Evolutionary conservation across 1,140 invertebrate species (phyloP), one percentile per base, ranked within the genome.

Genomic region (Bemisia tabaci): DNA sequence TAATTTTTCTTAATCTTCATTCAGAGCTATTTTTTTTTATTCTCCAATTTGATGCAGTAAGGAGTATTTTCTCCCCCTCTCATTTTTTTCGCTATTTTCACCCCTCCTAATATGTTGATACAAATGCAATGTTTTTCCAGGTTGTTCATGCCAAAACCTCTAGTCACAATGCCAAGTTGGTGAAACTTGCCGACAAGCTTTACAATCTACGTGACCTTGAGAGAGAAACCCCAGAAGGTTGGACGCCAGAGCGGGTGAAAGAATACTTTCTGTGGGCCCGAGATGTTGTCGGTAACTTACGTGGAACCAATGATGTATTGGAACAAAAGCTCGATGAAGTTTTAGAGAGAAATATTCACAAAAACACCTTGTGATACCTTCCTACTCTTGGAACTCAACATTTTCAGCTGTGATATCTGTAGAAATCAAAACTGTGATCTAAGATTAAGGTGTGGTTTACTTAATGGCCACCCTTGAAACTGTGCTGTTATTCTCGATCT

Each of bases 131-230:
- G 24, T 23, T 61, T 61, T 59, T 83, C 11, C 89, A 92, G 77
- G 86, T 94, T 67, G 78, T 78, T 25, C 78, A 90, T 75, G 87
- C 89, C 5, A 71, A 80, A 1, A 72, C 74, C 0, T 72, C 75
- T 1, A 85, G 81, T 69, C 64, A 76, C 24, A 79, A 85, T 74
- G 91, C 90, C 0, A 92, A 92, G 76, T 76, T 94, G 2, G 86
- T 95, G 0, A 90, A 88, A 77, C 75, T 94, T 68, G 91, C 91
- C 0, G 92, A 94, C 76, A 94, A 94, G 76, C 77, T 94, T 64
- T 91, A 94, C 74, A 94, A 94, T 78, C 74, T 94, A 1, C 77
- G 90, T 69, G 92, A 94, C 79, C 74, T 93, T 22, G 77, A 83
- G 27, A 75, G 78, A 60, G 68, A 69, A 27, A 80, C 80, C 24